These are phyloP conservation scores for Corythornis cristatus DNA, from an alignment of 2,113 vertebrate species.

Conservation along the genomic window DNA sequence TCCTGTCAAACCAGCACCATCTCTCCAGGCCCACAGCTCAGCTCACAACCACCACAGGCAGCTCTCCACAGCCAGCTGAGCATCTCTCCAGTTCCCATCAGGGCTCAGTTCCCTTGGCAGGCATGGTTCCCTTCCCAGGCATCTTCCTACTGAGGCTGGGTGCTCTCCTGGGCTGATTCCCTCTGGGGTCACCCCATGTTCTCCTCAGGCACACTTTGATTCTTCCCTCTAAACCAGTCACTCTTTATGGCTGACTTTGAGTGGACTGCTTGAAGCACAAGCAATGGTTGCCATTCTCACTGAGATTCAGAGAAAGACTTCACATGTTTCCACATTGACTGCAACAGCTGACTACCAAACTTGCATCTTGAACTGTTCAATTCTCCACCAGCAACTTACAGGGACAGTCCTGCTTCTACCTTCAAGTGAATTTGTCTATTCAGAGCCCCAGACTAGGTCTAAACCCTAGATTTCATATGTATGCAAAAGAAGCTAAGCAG, in stretches of 20 bases:
- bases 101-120: neutral
- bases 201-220: neutral
- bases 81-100: neutral
- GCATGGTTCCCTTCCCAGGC: neutral
- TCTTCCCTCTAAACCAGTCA: neutral
- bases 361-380: neutral
- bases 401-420: neutral
- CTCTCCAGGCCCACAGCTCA: neutral
- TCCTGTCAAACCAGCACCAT: neutral
- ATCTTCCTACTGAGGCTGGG: neutral
- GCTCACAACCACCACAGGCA: neutral
- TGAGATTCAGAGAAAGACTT: neutral
- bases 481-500: constrained; percentile 4
- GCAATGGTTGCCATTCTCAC: neutral
- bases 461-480: neutral
- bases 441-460: neutral
- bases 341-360: neutral
- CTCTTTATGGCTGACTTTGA: neutral
- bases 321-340: neutral
- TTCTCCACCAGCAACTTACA: neutral
- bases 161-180: neutral
- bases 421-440: neutral
- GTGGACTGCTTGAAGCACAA: neutral
- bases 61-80: fast-evolving
- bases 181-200: fast-evolving